phyloP scores from a whole-genome alignment of 2,113 vertebrate species.

The Jaculus jaculus region DNA sequence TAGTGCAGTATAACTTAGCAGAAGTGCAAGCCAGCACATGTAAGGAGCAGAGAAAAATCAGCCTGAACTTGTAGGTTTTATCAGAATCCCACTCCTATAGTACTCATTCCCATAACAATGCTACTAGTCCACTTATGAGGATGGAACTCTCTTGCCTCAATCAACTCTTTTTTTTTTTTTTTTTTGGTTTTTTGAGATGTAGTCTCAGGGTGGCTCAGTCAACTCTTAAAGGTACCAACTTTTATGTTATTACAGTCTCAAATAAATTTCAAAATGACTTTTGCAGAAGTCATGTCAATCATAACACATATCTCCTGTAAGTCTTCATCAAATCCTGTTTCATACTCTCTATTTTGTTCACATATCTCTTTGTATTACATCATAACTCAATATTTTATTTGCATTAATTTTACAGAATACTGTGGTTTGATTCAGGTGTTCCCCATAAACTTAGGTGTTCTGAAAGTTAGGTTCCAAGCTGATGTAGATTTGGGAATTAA shows the following conservation, averaged over 20 bases:
- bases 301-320: background rate
- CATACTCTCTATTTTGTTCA: background rate
- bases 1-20: fast-evolving
- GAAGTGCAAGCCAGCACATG: background rate
- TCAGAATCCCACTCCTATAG: background rate
- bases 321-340: background rate
- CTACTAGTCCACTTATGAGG: background rate
- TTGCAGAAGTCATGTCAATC: background rate
- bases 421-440: no score
- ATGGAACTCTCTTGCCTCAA: background rate
- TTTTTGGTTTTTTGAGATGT: no score
- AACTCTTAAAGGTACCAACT: background rate
- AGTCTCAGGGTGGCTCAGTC: no score
- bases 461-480: no score
- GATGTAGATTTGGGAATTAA: no score
- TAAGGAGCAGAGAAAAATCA: background rate
- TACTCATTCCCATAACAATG: background rate
- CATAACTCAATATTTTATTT: background rate
- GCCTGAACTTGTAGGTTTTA: background rate
- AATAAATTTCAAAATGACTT: background rate
- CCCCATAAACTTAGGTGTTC: no score
- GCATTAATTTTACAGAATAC: background rate
- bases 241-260: background rate
- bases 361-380: background rate
- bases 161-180: no score